phyloP scores from a whole-genome alignment of 2,888 invertebrate genomes.

The Nesidiocoris tenuis region DNA sequence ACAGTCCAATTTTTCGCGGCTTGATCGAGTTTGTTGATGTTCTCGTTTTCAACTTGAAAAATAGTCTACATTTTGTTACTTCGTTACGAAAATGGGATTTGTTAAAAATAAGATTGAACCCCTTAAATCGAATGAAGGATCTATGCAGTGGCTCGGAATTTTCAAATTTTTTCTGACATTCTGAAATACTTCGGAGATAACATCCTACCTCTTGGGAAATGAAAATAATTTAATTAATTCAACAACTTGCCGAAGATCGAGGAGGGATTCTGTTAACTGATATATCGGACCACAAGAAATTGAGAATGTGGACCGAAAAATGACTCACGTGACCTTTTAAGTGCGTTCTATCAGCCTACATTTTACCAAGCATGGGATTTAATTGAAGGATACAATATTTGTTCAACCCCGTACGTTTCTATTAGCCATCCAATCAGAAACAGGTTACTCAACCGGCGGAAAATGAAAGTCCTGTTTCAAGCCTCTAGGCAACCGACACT shows the following conservation, averaged over 20 bases:
- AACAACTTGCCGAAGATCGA: too few relatives aligned
- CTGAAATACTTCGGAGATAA: too few relatives aligned
- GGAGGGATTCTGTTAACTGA: background rate
- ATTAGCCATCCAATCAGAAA: background rate
- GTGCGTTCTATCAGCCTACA: background rate
- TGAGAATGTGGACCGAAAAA: too few relatives aligned
- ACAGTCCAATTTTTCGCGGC: slow-evolving; percentile 8
- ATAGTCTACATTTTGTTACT: background rate
- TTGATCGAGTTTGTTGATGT: slow-evolving; percentile 26
- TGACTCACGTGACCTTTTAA: background rate
- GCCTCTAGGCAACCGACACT: background rate
- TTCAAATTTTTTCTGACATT: too few relatives aligned
- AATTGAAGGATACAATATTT: background rate
- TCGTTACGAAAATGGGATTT: background rate
- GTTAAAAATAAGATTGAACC: background rate
- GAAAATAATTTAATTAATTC: too few relatives aligned
- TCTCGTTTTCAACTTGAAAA: background rate
- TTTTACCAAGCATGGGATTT: background rate
- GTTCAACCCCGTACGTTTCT: background rate
- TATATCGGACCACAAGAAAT: too few relatives aligned
- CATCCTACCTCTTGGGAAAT: too few relatives aligned
- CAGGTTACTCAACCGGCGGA: background rate
- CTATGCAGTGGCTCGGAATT: too few relatives aligned
- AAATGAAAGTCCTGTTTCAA: background rate
- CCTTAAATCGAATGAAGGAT: background rate